These are phyloP conservation scores for Vireo altiloquus DNA, from an alignment of 2,113 vertebrate genomes.

Conservation along the genomic window DNA sequence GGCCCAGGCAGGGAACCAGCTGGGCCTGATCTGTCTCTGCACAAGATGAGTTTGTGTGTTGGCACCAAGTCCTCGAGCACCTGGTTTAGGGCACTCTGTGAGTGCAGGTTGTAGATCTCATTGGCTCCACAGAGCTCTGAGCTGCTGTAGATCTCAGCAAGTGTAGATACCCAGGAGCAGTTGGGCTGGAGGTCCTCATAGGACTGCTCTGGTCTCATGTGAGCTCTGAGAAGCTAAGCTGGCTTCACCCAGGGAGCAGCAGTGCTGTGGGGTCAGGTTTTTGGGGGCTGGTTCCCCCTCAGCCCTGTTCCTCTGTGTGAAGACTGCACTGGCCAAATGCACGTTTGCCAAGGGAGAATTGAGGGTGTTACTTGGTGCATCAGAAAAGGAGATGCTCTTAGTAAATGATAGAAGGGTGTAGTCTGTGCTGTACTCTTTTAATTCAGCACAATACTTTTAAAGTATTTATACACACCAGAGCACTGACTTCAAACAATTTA, in stretches of 20 bases:
- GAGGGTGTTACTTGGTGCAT: not conserved
- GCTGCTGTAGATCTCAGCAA: not conserved
- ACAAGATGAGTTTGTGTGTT: not conserved
- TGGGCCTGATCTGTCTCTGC: not conserved
- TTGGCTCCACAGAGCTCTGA: not conserved
- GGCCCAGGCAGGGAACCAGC: accelerated
- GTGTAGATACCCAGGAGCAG: accelerated
- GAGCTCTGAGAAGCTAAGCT: not conserved
- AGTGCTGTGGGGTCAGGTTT: not conserved
- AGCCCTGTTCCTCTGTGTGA: not conserved
- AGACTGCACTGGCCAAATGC: not conserved
- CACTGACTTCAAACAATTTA: not conserved
- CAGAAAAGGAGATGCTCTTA: not conserved
- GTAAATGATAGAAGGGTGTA: not conserved
- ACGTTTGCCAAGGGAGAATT: not conserved
- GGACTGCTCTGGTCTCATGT: too few relatives aligned
- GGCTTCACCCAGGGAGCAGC: not conserved
- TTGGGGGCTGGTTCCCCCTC: not conserved
- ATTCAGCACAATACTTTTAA: not conserved
- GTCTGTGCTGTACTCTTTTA: not conserved
- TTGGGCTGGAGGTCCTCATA: not conserved
- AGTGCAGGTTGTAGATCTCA: accelerated
- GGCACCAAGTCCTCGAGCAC: not conserved
- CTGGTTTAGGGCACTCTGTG: not conserved
- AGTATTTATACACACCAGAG: not conserved